These are phyloP conservation scores for Entomobrya multifasciata DNA, from an alignment of 2,888 invertebrate genomes.

Conservation along the genomic window DNA sequence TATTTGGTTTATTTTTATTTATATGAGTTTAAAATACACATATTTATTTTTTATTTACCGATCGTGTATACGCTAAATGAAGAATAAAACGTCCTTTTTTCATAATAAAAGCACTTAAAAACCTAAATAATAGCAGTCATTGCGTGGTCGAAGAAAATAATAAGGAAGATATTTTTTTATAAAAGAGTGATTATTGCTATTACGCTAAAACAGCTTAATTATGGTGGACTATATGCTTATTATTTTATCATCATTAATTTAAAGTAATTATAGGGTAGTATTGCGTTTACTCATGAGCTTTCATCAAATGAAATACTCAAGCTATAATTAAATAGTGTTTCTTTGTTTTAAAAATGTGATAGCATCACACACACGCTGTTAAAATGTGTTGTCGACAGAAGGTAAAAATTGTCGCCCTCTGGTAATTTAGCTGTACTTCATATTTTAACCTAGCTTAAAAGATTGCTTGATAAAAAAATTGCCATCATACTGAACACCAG, in stretches of 20 bases:
- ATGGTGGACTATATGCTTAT: slow-evolving; percentile 51
- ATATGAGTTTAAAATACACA: too few species aligned
- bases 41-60: too few species aligned
- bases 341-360: slow-evolving; percentile 58
- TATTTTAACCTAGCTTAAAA: too few species aligned
- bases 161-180: slow-evolving; percentile 31
- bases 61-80: too few species aligned
- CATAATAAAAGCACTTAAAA: too few species aligned
- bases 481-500: too few species aligned
- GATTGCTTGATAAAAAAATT: too few species aligned
- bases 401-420: slow-evolving; percentile 13
- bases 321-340: slow-evolving; percentile 61
- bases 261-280: slow-evolving; percentile 66
- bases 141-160: slow-evolving; percentile 33
- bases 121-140: not conserved
- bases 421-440: not conserved
- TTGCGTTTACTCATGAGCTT: slow-evolving; percentile 64
- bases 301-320: slow-evolving; percentile 53
- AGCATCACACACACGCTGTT: slow-evolving; percentile 12
- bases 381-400: not conserved
- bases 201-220: slow-evolving; percentile 65
- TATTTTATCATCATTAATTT: slow-evolving; percentile 71
- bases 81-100: too few species aligned
- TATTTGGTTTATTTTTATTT: not conserved
- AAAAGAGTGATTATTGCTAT: slow-evolving; percentile 41